phyloP scores from a whole-genome alignment of 1,140 invertebrate genomes.

The Armadillidium nasatum region DNA sequence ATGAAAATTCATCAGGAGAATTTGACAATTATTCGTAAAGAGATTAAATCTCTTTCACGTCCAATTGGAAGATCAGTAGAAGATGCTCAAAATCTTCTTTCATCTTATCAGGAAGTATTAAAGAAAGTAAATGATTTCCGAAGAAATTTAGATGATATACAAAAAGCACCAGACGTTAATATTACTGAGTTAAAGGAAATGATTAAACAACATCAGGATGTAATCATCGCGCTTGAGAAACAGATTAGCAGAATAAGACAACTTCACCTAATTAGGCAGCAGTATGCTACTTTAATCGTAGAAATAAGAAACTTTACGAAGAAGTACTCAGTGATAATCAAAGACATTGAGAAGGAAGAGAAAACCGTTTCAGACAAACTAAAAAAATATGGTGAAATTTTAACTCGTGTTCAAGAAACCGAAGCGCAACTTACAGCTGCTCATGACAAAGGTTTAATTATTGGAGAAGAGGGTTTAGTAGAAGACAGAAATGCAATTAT shows the following conservation, averaged over 20 bases:
- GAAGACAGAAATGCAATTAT: constrained; percentile 81
- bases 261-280: constrained; percentile 71
- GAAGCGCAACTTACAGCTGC: constrained; percentile 80
- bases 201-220: constrained; percentile 72
- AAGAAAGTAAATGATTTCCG: constrained; percentile 75
- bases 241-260: constrained; percentile 66
- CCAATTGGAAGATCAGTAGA: constrained; percentile 68
- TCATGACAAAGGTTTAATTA: constrained; percentile 84
- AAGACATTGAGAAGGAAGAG: constrained; percentile 74
- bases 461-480: constrained; percentile 77
- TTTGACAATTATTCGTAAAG: constrained; percentile 71
- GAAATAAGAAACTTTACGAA: constrained; percentile 81
- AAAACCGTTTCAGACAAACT: constrained; percentile 79
- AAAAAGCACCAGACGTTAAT: constrained; percentile 59
- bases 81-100: constrained; percentile 61
- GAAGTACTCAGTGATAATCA: constrained; percentile 78
- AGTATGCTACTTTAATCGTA: constrained; percentile 75
- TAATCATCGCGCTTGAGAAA: constrained; percentile 73
- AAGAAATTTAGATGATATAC: constrained; percentile 68
- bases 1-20: constrained; percentile 74
- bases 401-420: constrained; percentile 62
- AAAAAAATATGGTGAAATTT: constrained; percentile 73
- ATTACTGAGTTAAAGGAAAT: constrained; percentile 71
- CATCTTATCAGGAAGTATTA: constrained; percentile 70
- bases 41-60: constrained; percentile 73